phyloP scores from a whole-genome alignment of 2,888 invertebrate species.

The Sphinx pinastri region DNA sequence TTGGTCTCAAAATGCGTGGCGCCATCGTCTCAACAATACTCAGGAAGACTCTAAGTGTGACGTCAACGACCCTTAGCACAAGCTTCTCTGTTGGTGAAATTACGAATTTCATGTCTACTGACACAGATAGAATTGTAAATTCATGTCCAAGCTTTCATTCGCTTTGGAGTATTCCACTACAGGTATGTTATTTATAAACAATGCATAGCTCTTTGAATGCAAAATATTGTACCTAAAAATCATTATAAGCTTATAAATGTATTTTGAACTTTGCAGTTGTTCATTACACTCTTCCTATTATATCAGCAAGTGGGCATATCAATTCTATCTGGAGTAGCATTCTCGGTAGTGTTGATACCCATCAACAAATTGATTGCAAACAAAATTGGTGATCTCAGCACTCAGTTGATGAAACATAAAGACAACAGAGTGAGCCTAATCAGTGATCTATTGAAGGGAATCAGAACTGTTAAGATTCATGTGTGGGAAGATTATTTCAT shows the following conservation, averaged over 20 bases:
- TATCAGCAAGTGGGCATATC: constrained; percentile 95
- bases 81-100: constrained; percentile 91
- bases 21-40: constrained; percentile 91
- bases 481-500: constrained; percentile 97
- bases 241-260: background rate
- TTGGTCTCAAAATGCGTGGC: constrained; percentile 94
- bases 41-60: constrained; percentile 80
- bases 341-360: constrained; percentile 95
- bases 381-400: constrained; percentile 93
- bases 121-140: constrained; percentile 97
- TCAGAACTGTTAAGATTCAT: constrained; percentile 95
- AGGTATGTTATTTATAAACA: constrained; percentile 76
- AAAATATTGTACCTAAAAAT: constrained; percentile 1
- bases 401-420: constrained; percentile 95
- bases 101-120: constrained; percentile 98
- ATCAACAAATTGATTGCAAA: constrained; percentile 95
- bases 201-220: background rate
- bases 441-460: constrained; percentile 93
- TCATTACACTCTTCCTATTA: constrained; percentile 91
- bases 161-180: constrained; percentile 98
- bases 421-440: constrained; percentile 94
- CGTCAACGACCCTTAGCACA: constrained; percentile 74
- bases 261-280: constrained; percentile 83
- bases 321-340: constrained; percentile 94
- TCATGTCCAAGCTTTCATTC: constrained; percentile 98